Percentiles rank a stretch among this genome's conserved stretches.
phyloP scores from a whole-genome alignment of 2,888 invertebrate species.

The Standfussiana lucernea region DNA sequence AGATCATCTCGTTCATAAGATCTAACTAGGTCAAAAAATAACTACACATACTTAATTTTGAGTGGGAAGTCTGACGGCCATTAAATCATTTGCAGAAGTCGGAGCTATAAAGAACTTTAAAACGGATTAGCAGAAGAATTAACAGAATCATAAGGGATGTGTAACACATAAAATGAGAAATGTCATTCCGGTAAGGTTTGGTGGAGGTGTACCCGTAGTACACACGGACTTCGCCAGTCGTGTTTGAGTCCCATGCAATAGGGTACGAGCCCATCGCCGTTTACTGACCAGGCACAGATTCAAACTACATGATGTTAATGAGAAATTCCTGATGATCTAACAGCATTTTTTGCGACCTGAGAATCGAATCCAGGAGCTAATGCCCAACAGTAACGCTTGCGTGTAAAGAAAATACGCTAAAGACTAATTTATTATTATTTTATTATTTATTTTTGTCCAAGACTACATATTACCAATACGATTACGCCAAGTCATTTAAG shows the following conservation, averaged over 20 bases:
- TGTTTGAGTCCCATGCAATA: background rate
- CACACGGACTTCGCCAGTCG: no score
- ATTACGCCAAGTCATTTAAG: no score
- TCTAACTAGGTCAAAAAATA: slow-evolving; percentile 25
- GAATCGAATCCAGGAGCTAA: background rate
- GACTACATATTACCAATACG: no score
- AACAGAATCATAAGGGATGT: background rate
- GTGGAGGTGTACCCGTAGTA: background rate
- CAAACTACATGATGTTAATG: background rate
- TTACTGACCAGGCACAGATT: background rate
- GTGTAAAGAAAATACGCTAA: background rate
- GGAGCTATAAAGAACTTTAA: background rate
- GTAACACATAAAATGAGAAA: background rate
- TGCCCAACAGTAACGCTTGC: background rate
- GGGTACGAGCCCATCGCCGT: background rate
- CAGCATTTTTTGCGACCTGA: no score
- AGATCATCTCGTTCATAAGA: slow-evolving; percentile 20
- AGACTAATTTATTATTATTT: no score
- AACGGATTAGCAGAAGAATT: background rate
- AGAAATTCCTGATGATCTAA: no score
- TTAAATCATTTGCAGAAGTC: background rate
- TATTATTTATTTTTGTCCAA: background rate
- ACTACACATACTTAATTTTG: background rate
- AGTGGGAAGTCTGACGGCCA: background rate
- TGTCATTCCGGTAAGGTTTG: background rate